phyloP scores from a whole-genome alignment of 92 coral and sea anemone species.

The Zoanthus sociatus region DNA sequence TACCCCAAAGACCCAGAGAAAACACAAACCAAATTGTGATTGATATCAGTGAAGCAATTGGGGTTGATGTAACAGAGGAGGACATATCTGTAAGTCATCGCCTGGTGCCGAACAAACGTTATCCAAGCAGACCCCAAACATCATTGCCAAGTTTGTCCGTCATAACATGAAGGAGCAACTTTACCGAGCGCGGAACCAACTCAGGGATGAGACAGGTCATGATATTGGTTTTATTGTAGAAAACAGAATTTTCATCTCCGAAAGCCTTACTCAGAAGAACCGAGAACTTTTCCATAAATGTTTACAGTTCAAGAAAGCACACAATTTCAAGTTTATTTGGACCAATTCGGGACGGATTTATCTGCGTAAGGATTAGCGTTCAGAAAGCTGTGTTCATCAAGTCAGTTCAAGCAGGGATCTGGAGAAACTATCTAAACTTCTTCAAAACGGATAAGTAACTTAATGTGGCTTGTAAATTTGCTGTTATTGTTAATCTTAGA shows the following conservation, averaged over 20 bases:
- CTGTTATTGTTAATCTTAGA: too few species aligned
- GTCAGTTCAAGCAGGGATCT: conserved; percentile 57
- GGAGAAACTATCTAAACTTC: conserved; percentile 54
- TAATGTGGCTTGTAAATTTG: conserved; percentile 37
- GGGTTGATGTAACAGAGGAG: conserved; percentile 33
- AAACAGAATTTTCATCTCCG: neutral
- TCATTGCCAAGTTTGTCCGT: conserved; percentile 7
- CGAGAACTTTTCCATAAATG: neutral
- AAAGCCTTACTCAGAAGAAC: neutral
- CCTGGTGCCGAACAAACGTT: conserved; percentile 49
- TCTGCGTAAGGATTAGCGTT: conserved; percentile 48
- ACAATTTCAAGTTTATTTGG: neutral
- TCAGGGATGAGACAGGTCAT: neutral
- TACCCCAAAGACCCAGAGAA: conserved; percentile 37
- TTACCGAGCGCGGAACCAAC: neutral
- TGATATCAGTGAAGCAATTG: conserved; percentile 34
- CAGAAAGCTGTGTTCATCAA: conserved; percentile 47
- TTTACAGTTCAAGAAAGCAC: neutral
- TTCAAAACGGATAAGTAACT: conserved; percentile 57
- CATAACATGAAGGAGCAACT: neutral
- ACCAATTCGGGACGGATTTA: neutral
- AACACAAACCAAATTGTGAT: conserved; percentile 40
- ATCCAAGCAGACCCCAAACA: conserved; percentile 43
- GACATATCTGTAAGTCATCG: conserved; percentile 46
- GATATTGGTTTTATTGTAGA: neutral